phyloP scores from a whole-genome alignment of 2,888 invertebrate genomes.

The Conomelus anceps region DNA sequence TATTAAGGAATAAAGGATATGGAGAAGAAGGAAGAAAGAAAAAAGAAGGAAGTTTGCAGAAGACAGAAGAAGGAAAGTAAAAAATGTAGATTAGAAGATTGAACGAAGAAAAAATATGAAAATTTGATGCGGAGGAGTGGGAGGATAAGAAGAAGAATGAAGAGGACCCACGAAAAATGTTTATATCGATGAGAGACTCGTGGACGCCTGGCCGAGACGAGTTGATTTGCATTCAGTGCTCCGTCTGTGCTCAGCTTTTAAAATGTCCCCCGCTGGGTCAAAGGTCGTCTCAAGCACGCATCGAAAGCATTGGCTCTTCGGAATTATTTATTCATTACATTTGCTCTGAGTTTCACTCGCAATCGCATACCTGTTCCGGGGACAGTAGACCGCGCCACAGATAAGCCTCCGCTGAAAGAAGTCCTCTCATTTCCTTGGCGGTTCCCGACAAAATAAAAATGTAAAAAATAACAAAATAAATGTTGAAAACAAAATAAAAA shows the following conservation, averaged over 20 bases:
- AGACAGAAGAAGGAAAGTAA: not conserved
- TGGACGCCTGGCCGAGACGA: not conserved
- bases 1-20: too few species aligned
- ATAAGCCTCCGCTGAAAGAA: too few species aligned
- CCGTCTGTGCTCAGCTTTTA: not conserved
- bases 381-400: not conserved
- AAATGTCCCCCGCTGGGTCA: not conserved
- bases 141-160: not conserved
- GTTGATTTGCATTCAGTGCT: not conserved
- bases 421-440: too few species aligned
- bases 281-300: not conserved
- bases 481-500: too few species aligned
- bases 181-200: not conserved
- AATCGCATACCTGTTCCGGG: not conserved
- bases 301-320: not conserved
- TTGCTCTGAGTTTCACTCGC: not conserved
- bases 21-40: not conserved
- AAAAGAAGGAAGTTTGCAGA: not conserved
- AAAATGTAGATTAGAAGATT: not conserved
- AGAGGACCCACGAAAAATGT: not conserved
- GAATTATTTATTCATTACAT: not conserved
- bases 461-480: too few species aligned
- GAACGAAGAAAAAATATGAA: not conserved
- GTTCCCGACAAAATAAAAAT: too few species aligned
- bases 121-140: not conserved